Evolutionary conservation across 2,888 invertebrate genomes (phyloP), one percentile per base, ranked within the genome.

Genomic region (Apodemia mormo): DNA sequence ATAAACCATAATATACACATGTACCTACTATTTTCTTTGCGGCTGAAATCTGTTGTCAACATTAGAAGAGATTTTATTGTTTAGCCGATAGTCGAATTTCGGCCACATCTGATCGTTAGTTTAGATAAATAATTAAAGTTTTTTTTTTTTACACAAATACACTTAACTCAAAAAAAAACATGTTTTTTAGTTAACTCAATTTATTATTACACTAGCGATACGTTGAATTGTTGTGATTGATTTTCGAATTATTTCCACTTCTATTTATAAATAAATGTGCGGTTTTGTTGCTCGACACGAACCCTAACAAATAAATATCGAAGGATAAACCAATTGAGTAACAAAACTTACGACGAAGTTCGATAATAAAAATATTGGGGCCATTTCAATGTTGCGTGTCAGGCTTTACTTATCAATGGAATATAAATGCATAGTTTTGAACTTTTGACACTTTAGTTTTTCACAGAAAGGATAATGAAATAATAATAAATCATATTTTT

Each of bases 361-460:
- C 37, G 33, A 64, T 64, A 64, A n/a, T 33, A 64, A 64, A 64
- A 64, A 64, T 64, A 64, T 64, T 64, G 7, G 8, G 37, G 64
- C 14, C 33, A 64, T 37, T 64, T 37, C 33, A 37, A 14, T 64
- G 6, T 67, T 54, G 54, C 67, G 67, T 67, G 67, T 14, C 37
- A 64, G 64, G 12, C 37, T 37, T 37, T 54, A 54, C 54, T 22
- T n/a, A 54, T 54, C 54, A n/a, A 8, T 22, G 54, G 8, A 1
- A 22, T 22, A n/a, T 22, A 22, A 54, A 22, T 8, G 7, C 54
- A 54, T 54, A 54, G 54, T 22, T 54, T 54, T 7, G n/a, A 54
- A 2, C 3, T 12, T 45, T 45, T 45, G 45, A 45, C 54, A 54
- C 54, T 54, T 54, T 54, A 4, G 54, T n/a, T 22, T 54, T 54